Base-by-base conservation (phyloP, 1,140 invertebrate species). In the Cydia amplana region DNA sequence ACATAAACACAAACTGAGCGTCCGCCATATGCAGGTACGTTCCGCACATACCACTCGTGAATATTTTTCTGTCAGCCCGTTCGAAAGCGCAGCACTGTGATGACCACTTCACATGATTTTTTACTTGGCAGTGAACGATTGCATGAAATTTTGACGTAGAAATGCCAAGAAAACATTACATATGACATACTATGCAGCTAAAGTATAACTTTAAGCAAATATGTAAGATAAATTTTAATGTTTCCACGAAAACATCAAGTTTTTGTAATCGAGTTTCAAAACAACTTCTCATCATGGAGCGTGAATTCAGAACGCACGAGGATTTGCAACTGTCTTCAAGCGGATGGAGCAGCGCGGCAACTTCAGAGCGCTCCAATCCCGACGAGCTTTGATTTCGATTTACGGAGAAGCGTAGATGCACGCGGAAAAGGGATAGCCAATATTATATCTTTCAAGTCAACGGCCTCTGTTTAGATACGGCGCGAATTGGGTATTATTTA, bases 301-400 rank as follows among this genome's bases (percentile, higher is more conserved):
- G 25, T 36, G 65, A 72, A 51, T 82, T 87, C 83, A 12, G 91
- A 91, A 91, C 89, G 84, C 79, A 75, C 79, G 16, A 23, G n/a
- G n/a, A 83, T 78, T 80, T 82, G 82, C 78, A 51, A 36, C 80
- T 85, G 65, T 84, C 87, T 91, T 91, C 87, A 86, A 73, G 76
- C 32, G 28, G 49, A 67, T 85, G 74, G 73, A 72, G 64, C 78
- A 75, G 64, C 79, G 79, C 72, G 78, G 82, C 72, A 91, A 90
- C 89, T 92, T 92, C 91, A 92, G 74, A 76, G 63, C 81, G 79
- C 80, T 91, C 82, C 83, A 88, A 87, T 91, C 86, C 82, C 88
- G 87, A 90, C 88, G 89, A 92, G 91, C 89, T 92, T 92, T 91
- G 91, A 92, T 91, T 92, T 92, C 91, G 91, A 92, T 92, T 92